These are phyloP conservation scores for Lampris incognitus DNA, from an alignment of 2,113 vertebrate species.

Conservation along the genomic window DNA sequence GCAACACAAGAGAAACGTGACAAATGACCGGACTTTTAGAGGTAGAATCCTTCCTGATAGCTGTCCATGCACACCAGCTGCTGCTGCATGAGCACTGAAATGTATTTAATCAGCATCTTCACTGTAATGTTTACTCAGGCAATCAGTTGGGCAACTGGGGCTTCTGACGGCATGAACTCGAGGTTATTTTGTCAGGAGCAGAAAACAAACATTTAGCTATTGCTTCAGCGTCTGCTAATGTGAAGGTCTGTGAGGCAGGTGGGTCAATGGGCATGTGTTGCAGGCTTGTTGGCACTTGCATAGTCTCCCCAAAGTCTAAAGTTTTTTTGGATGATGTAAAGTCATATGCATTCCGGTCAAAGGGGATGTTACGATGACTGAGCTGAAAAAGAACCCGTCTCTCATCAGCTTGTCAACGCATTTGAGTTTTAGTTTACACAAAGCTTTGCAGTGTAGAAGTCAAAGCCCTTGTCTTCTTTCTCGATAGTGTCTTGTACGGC, in stretches of 20 bases:
- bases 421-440: constrained; percentile 28
- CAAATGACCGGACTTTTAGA: neutral
- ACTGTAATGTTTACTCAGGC: constrained; percentile 79
- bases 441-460: constrained; percentile 23
- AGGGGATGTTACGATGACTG: constrained; percentile 4
- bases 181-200: constrained; percentile 69
- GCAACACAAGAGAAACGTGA: constrained; percentile 18
- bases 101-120: constrained; percentile 66
- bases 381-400: neutral
- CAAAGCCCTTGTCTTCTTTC: neutral
- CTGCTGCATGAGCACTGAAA: constrained; percentile 32
- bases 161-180: constrained; percentile 63
- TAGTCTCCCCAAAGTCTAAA: constrained; percentile 70
- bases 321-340: constrained; percentile 61
- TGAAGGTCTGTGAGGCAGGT: constrained; percentile 72
- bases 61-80: neutral
- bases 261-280: constrained; percentile 64
- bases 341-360: constrained; percentile 26
- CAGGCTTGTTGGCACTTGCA: constrained; percentile 60
- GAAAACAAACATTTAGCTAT: constrained; percentile 83
- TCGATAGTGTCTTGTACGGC: constrained; percentile 10
- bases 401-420: neutral
- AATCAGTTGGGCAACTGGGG: constrained; percentile 65
- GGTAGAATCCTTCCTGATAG: neutral
- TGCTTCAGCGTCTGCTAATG: constrained; percentile 76